Base-by-base conservation (phyloP, 2,113 vertebrate genomes). In the Lepisosteus osseus region DNA sequence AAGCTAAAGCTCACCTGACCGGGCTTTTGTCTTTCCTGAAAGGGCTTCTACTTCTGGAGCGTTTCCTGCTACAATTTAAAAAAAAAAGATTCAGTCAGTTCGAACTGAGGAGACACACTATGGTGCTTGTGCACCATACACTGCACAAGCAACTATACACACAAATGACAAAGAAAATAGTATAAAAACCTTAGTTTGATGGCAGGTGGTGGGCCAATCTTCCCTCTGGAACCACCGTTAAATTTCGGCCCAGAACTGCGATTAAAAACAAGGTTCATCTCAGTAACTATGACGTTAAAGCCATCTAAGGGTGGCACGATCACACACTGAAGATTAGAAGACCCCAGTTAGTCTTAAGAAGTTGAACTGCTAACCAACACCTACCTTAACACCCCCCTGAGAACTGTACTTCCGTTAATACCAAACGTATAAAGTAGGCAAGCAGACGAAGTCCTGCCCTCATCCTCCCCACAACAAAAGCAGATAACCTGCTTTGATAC, bases 1-100 rank as follows among this genome's bases (percentile, higher is more conserved):
- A 17, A 42, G n/a, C 7, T 41, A n/a, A 6, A 15, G n/a, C 74
- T 76, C 89, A 97, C 95, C 96, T 94, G 78, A 97, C 87, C 74
- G 96, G 97, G 82, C 97, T 98, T 86, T 95, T 97, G 83, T 98
- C 96, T 92, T 94, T 97, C 84, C 86, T 95, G 79, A 95, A 89
- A 15, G 96, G 97, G 82, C 95, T 99, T 89, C 92, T 95, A 83
- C 95, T 99, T 88, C 88, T 92, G 40, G 95, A 97, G 7, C 92
- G 90, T 70, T 90, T 89, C 61, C 94, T 92, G 77, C 95, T 95
- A 82, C 67, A 84, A 85, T 66, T 74, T 75, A 72, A 76, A 79
- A 72, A 72, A 87, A n/a, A 78, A 3, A 64, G 77, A 56, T 44
- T 47, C 43, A 72, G 57, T 65, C 8, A 75, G 3, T 57, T 1